These are phyloP conservation scores for Poeciliopsis retropinna DNA, from an alignment of 2,113 vertebrate species.

Conservation along the genomic window DNA sequence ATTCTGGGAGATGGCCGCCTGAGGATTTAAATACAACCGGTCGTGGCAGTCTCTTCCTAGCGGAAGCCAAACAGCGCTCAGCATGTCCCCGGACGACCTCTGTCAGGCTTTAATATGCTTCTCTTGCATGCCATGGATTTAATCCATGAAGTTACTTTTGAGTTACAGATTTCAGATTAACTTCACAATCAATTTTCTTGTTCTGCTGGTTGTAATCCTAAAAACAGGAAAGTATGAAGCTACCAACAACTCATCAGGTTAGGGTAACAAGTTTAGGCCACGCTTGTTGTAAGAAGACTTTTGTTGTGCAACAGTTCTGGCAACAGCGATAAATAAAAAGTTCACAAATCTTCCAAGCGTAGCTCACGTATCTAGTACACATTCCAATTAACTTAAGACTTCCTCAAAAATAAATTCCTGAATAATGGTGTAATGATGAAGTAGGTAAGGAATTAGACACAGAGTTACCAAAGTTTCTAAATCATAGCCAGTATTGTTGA, in stretches of 20 bases:
- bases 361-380: constrained; percentile 37
- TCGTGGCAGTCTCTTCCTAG: constrained; percentile 24
- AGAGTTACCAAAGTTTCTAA: constrained; percentile 50
- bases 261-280: constrained; percentile 1
- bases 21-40: constrained; percentile 44
- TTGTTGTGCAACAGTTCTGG: constrained; percentile 38
- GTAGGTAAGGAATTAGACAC: constrained; percentile 38
- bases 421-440: constrained; percentile 21
- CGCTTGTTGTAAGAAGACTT: constrained; percentile 24
- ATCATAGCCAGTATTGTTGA: neutral
- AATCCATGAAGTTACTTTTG: constrained; percentile 6
- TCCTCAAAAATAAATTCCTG: constrained; percentile 28
- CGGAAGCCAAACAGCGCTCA: constrained; percentile 4
- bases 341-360: constrained; percentile 23
- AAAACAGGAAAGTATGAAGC: constrained; percentile 21
- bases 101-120: constrained; percentile 5
- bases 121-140: constrained; percentile 3
- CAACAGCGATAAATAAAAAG: constrained; percentile 10
- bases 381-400: constrained; percentile 29
- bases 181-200: constrained; percentile 11
- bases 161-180: constrained; percentile 9
- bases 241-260: constrained; percentile 18
- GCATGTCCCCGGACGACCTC: constrained; percentile 22
- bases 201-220: neutral
- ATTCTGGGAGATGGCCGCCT: constrained; percentile 29